Evolutionary conservation across 1,140 invertebrate species (phyloP).

Genomic region (Ruditapes philippinarum): DNA sequence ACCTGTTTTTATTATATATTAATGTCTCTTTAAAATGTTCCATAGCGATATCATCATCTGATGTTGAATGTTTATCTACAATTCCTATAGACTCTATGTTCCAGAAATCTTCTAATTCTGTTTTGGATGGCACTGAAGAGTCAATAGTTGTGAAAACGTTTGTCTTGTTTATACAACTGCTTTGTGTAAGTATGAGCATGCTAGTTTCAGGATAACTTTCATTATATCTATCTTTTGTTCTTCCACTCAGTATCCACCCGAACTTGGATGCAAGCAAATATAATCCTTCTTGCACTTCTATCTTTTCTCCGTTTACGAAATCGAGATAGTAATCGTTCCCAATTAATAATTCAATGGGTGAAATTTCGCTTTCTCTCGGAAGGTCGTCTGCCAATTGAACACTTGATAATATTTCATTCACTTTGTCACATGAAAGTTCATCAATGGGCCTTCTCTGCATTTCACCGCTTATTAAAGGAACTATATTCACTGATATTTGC

Average conservation of each 20-base stretch:
- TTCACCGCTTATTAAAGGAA: constrained; percentile 2
- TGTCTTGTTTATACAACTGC: background rate
- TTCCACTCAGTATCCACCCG: background rate
- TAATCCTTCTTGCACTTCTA: constrained; percentile 1
- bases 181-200: background rate
- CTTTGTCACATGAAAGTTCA: background rate
- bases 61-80: background rate
- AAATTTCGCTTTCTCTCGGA: constrained; percentile 12
- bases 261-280: constrained; percentile 9
- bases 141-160: background rate
- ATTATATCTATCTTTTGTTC: background rate
- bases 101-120: constrained; percentile 29
- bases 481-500: constrained; percentile 8
- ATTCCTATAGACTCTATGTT: constrained; percentile 42
- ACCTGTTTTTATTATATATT: constrained; percentile 9
- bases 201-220: background rate
- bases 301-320: background rate
- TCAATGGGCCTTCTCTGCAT: background rate
- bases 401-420: background rate
- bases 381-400: constrained; percentile 7
- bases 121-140: background rate
- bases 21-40: constrained; percentile 14
- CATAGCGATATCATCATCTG: background rate
- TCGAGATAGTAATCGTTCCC: constrained; percentile 33
- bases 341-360: background rate